phyloP scores from a whole-genome alignment of 1,140 invertebrate species.

The Ganaspis sp. region DNA sequence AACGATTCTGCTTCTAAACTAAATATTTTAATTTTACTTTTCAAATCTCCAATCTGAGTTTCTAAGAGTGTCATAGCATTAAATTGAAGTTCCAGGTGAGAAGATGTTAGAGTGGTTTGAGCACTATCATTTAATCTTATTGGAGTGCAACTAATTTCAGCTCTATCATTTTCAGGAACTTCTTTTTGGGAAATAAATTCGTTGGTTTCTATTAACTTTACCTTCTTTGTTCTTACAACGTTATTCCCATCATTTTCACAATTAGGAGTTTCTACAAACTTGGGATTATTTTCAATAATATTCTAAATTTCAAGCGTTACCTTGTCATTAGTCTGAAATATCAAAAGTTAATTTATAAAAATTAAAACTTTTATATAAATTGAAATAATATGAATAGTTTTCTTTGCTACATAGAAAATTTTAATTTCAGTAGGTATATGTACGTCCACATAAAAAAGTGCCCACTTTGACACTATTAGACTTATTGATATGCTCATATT shows the following conservation, averaged over 20 bases:
- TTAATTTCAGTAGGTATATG: no score
- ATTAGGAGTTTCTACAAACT: not conserved
- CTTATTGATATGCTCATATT: no score
- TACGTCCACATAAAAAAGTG: no score
- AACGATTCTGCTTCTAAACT: constrained; percentile 1
- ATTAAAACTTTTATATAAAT: no score
- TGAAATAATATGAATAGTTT: no score
- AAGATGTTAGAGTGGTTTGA: not conserved
- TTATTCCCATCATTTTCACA: not conserved
- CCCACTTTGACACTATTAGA: no score
- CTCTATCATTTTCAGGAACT: not conserved
- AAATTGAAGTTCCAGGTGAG: not conserved
- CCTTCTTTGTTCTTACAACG: not conserved
- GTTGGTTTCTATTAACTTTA: not conserved
- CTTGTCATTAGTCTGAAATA: no score
- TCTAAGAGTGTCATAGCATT: not conserved
- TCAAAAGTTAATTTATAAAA: no score
- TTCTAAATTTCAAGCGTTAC: no score
- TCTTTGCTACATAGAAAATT: no score
- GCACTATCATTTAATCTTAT: not conserved
- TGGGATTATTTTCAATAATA: not conserved
- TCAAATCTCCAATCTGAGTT: not conserved
- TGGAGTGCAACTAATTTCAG: no score
- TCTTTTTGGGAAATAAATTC: not conserved
- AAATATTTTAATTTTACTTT: not conserved